Evolutionary conservation across 2,113 vertebrate genomes (phyloP).

Genomic region (Mirounga angustirostris): DNA sequence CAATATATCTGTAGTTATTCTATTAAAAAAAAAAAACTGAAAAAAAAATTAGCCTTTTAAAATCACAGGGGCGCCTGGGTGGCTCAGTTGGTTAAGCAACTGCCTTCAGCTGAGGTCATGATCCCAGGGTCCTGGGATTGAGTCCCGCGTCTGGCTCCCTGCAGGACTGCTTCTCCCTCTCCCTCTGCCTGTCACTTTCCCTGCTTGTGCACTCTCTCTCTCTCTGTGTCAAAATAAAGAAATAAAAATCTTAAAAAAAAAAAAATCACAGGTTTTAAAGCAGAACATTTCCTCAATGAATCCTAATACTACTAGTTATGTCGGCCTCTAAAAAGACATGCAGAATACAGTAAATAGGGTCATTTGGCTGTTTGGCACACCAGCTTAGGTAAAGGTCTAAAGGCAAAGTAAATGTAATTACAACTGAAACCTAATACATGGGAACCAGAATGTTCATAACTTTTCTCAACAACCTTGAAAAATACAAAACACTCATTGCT

Average conservation of each 20-base stretch:
- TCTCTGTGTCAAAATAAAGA: too few species aligned
- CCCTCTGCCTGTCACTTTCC: too few species aligned
- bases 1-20: neutral
- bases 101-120: too few species aligned
- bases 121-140: too few species aligned
- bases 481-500: neutral
- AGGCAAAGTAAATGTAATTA: slow-evolving; percentile 49
- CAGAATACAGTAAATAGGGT: neutral
- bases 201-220: too few species aligned
- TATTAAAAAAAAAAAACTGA: neutral
- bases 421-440: neutral
- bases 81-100: too few species aligned
- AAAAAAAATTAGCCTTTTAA: neutral
- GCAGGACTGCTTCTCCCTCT: too few species aligned
- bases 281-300: neutral
- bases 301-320: neutral
- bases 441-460: neutral
- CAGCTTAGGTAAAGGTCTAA: neutral
- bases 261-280: neutral
- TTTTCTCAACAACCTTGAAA: slow-evolving; percentile 14
- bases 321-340: neutral
- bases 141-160: too few species aligned
- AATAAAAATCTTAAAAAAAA: neutral
- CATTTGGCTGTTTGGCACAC: neutral
- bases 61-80: neutral